These are phyloP conservation scores for Epistrophe grossulariae DNA, from an alignment of 2,888 invertebrate genomes.

Conservation along the genomic window DNA sequence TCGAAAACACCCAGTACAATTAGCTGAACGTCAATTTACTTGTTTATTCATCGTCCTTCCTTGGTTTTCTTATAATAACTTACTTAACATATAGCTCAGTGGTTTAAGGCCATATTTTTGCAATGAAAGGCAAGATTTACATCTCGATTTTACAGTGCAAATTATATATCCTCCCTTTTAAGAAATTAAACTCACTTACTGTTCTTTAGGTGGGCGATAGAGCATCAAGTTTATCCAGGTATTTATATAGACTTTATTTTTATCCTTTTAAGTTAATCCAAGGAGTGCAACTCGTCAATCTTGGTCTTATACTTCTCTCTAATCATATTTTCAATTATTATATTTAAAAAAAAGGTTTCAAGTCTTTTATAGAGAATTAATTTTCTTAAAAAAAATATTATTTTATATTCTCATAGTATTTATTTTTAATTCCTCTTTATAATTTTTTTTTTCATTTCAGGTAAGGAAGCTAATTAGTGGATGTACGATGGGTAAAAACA, in stretches of 20 bases:
- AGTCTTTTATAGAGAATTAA: slow-evolving; percentile 48
- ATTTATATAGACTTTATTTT: neutral
- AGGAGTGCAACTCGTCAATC: slow-evolving; percentile 13
- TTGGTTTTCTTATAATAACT: slow-evolving; percentile 10
- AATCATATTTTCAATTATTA: slow-evolving; percentile 68
- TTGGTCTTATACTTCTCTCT: slow-evolving; percentile 20
- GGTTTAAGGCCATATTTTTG: neutral
- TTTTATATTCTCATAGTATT: slow-evolving; percentile 27
- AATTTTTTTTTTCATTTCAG: slow-evolving; percentile 47
- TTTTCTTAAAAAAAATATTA: slow-evolving; percentile 33
- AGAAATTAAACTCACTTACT: slow-evolving; percentile 31
- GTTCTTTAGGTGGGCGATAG: neutral
- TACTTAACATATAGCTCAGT: slow-evolving; percentile 15
- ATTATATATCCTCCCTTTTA: slow-evolving; percentile 13
- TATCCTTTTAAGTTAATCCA: slow-evolving; percentile 6
- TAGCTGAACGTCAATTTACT: neutral
- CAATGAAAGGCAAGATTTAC: slow-evolving; percentile 23
- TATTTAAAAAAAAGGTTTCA: slow-evolving; percentile 6
- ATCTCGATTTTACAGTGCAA: slow-evolving; percentile 17
- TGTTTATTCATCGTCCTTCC: slow-evolving; percentile 5
- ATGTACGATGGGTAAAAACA: neutral
- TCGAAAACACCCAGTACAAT: neutral
- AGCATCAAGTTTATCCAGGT: neutral
- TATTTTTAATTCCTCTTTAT: slow-evolving; percentile 1
- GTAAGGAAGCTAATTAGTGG: slow-evolving; percentile 73